Evolutionary conservation across 2,113 vertebrate species (phyloP).

Genomic region (Gorsachius goisagi): DNA sequence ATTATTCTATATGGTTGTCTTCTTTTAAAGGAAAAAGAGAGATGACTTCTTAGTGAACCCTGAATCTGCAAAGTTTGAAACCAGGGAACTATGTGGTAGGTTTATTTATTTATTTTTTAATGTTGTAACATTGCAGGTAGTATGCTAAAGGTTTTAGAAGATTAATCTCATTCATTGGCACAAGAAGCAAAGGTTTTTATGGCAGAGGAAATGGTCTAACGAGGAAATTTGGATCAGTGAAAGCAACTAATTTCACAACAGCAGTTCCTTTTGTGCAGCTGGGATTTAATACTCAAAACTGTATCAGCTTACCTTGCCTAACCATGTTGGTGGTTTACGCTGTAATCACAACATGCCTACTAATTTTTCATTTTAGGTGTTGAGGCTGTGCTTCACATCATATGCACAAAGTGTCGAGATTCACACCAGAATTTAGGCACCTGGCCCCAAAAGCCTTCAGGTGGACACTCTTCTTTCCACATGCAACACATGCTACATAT

Average conservation of each 20-base stretch:
- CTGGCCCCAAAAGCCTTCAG: background rate
- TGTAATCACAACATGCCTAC: background rate
- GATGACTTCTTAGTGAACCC: conserved; percentile 56
- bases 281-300: background rate
- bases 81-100: background rate
- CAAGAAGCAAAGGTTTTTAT: background rate
- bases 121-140: background rate
- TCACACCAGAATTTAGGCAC: background rate
- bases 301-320: background rate
- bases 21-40: conserved; percentile 24
- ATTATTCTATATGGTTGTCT: conserved; percentile 42
- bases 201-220: background rate
- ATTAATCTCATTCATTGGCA: background rate
- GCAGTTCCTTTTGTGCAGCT: background rate
- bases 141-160: background rate
- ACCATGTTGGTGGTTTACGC: background rate
- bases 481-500: background rate
- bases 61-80: conserved; percentile 29
- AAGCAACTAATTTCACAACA: background rate
- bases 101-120: conserved; percentile 14
- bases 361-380: background rate
- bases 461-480: background rate
- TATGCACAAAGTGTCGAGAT: background rate
- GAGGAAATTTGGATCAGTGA: background rate
- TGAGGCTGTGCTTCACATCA: background rate